Evolutionary conservation across 2,113 vertebrate species (phyloP), one percentile per base, ranked within the genome.

Genomic region (Cynoglossus semilaevis): DNA sequence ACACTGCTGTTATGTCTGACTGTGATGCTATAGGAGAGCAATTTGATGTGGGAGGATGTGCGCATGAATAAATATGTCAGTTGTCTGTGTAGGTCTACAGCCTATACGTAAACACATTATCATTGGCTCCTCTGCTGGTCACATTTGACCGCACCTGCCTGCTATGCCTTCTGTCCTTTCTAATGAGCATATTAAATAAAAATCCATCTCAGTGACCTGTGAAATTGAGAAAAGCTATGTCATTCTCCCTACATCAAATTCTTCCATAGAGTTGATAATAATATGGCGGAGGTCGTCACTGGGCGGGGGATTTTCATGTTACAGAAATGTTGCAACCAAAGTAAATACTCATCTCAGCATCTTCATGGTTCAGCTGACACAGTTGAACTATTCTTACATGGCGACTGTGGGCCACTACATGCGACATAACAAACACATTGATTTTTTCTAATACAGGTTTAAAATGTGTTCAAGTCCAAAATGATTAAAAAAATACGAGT

Each of bases 61-160:
- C 51, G 70, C 71, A 79, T 82, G 72, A 84, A 86, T 81, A 88
- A 77, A 77, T 60, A 71, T 71, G 58, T 29, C 22, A 29, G 22
- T 59, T 78, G 66, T 69, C 59, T 59, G n/a, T 68, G 40, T 19
- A 55, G 54, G 44, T 80, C 63, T 60, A 48, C 37, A 36, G 52
- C 50, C 40, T 45, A 41, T 41, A 41, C 47, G 73, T 61, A 74
- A 72, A 72, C 60, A 69, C 51, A 53, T 76, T 76, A 76, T 76
- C 51, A 62, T 38, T 41, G 49, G 18, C 54, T 76, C 70, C 70
- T 74, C 62, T 60, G 64, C 63, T 22, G 62, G 58, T 70, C 76
- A 72, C 63, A 59, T 70, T 38, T 1, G 15, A 55, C 63, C 63
- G 53, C 1, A 13, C 15, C 44, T 17, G 55, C 35, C 56, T 19